Conservation (phyloP, 2,888 invertebrate species). For the Matsumyia berberina region DNA sequence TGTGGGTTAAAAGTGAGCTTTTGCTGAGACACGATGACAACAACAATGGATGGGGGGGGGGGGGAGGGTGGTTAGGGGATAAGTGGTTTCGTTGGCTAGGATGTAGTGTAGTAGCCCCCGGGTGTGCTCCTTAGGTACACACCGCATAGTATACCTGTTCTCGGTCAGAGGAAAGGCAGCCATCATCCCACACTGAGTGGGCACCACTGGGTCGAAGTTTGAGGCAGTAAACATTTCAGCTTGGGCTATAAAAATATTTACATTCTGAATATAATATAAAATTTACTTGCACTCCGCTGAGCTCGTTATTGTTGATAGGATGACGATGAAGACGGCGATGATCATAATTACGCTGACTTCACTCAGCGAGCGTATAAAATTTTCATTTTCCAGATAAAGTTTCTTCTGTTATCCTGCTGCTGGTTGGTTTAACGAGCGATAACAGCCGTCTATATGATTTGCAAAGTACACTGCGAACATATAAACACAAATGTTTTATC, state of each 20-base stretch:
- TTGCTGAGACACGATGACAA: constrained; percentile 4
- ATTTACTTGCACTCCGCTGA: constrained; percentile 21
- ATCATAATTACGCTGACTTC: constrained; percentile 43
- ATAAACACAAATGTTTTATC: constrained; percentile 31
- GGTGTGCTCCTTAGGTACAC: constrained; percentile 4
- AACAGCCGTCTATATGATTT: constrained; percentile 53
- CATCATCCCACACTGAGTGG: background rate
- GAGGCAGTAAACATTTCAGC: constrained; percentile 54
- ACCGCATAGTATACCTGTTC: constrained; percentile 28
- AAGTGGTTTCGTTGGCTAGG: constrained; percentile 31
- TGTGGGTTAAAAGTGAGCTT: constrained; percentile 43
- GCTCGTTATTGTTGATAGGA: background rate
- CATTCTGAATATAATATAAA: constrained; percentile 55
- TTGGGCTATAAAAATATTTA: constrained; percentile 58
- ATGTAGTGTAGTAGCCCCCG: constrained; percentile 9
- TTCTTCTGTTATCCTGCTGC: constrained; percentile 21
- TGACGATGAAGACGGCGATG: constrained; percentile 30
- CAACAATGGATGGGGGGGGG: background rate
- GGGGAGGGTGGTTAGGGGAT: background rate
- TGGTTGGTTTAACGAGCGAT: constrained; percentile 35
- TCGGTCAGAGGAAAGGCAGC: constrained; percentile 25
- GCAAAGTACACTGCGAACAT: constrained; percentile 11
- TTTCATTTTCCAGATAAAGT: constrained; percentile 49
- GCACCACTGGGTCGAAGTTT: constrained; percentile 27
- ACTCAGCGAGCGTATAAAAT: constrained; percentile 38